Base-by-base conservation (phyloP, 2,888 invertebrate genomes). In the Globia sparganii region DNA sequence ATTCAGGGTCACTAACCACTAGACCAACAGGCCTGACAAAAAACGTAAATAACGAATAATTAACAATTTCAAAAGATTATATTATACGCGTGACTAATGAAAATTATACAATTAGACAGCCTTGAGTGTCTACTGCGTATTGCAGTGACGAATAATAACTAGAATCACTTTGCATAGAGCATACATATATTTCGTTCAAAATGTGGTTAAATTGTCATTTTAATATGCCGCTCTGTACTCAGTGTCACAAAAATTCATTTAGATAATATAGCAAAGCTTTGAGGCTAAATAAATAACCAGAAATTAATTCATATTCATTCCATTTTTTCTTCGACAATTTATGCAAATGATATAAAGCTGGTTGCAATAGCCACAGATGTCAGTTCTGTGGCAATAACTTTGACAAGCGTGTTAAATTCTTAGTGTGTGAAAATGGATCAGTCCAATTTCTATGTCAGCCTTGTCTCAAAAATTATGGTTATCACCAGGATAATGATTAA, bases 161-260 rank as follows among this genome's bases (percentile, higher is more conserved):
- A 83, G 70, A 83, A 85, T 81, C 76, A 81, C 82, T 88, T 89
- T 80, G 87, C 89, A 89, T 88, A 85, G 80, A 87, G 81, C 83
- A 82, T 81, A 81, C 78, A 81, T 81, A 81, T 77, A 81, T 87
- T 85, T 83, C 40, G 77, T 84, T 77, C 68, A 74, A 84, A 49
- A 78, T 71, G 61, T 80, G 69, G 66, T 72, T n/a, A n/a, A n/a
- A n/a, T n/a, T 77, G 81, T 81, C 81, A 82, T 85, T 83, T 71
- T 76, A 85, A 84, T 76, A 83, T 80, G 70, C 69, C 25, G 81
- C 73, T 74, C 77, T 25, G 58, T 82, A 75, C 72, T 83, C 78
- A 84, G 77, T 84, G 87, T 81, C 80, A 81, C 74, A 77, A 72
- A 81, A 78, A 80, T 78, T 77, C 78, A 78, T 78, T 75, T 76